Conservation (phyloP, 2,797 vertebrate species). For the Spizella passerina region DNA sequence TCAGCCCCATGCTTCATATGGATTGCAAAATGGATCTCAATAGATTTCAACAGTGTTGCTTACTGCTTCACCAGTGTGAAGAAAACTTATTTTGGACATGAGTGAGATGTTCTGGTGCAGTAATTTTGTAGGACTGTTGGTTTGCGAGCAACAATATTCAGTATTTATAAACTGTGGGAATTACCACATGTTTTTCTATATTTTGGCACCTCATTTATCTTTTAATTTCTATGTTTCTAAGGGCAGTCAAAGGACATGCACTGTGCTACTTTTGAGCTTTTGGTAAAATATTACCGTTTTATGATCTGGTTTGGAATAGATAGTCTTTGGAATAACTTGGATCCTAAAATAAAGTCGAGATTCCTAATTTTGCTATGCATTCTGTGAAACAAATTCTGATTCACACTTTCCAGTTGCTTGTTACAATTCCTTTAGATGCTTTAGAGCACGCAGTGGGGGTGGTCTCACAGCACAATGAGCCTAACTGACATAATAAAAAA, state of each 20-base stretch:
- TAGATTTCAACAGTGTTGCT: background rate
- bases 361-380: background rate
- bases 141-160: background rate
- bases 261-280: background rate
- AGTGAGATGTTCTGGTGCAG: background rate
- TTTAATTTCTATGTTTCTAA: background rate
- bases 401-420: background rate
- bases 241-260: background rate
- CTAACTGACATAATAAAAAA: background rate
- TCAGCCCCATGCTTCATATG: background rate
- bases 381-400: background rate
- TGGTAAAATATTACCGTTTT: background rate
- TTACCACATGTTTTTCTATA: accelerated
- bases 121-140: background rate
- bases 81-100: background rate
- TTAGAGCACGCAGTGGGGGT: background rate
- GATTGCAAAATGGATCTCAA: background rate
- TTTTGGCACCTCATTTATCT: background rate
- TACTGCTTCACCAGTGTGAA: background rate
- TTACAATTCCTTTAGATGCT: background rate
- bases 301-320: background rate
- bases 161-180: background rate
- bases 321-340: background rate
- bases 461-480: background rate
- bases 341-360: background rate